These are phyloP conservation scores for Eueides isabella DNA, from an alignment of 1,140 invertebrate genomes.

Conservation along the genomic window DNA sequence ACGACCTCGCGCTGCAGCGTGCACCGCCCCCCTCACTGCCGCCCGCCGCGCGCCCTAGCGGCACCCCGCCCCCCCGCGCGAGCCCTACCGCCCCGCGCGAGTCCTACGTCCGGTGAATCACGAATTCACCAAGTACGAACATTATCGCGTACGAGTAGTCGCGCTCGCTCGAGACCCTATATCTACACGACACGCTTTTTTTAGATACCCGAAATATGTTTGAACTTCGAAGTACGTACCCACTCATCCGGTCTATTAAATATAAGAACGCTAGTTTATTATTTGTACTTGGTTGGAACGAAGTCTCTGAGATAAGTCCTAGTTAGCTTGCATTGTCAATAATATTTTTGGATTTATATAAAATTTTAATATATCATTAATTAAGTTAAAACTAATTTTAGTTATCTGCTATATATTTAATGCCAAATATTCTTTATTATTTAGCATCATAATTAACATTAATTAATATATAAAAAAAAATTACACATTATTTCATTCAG, in stretches of 20 bases:
- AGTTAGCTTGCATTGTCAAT: background rate
- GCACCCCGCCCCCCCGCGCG: conserved; percentile 46
- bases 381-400: background rate
- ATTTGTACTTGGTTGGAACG: too few species aligned
- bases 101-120: conserved; percentile 79
- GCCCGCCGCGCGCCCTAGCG: conserved; percentile 50
- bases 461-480: background rate
- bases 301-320: too few species aligned
- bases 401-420: background rate
- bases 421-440: background rate
- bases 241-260: background rate
- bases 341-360: background rate
- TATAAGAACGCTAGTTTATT: background rate
- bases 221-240: too few species aligned
- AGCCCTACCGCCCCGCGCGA: conserved; percentile 55
- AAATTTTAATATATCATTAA: background rate
- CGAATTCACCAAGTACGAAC: conserved; percentile 42
- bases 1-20: conserved; percentile 79
- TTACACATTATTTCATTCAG: background rate
- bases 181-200: conserved; percentile 9
- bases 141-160: background rate
- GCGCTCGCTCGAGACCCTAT: background rate
- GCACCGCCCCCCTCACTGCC: conserved; percentile 67
- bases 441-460: background rate
- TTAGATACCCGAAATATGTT: background rate